These are phyloP conservation scores for Parotocinclus haroldoi DNA, from an alignment of 2,797 vertebrate genomes.

Conservation along the genomic window DNA sequence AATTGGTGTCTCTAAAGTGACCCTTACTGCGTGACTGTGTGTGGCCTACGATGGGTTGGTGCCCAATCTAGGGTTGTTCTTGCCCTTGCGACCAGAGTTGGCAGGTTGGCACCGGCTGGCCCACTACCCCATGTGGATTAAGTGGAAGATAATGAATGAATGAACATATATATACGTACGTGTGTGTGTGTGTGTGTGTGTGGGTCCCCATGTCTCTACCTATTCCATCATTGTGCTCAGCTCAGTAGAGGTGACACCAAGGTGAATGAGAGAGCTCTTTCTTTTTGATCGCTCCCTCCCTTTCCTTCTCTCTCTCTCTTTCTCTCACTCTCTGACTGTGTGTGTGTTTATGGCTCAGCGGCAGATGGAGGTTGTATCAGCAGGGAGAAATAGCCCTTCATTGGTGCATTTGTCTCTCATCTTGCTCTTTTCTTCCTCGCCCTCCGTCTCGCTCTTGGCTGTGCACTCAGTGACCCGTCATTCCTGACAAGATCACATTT, in stretches of 20 bases:
- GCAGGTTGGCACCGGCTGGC: conserved; percentile 44
- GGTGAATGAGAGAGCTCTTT: conserved; percentile 84
- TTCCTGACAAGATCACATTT: conserved; percentile 19
- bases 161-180: conserved; percentile 35
- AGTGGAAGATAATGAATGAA: conserved; percentile 31
- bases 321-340: conserved; percentile 26
- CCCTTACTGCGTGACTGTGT: no score
- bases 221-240: conserved; percentile 58
- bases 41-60: no score
- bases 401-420: conserved; percentile 49
- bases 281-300: conserved; percentile 33
- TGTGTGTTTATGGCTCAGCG: conserved; percentile 68
- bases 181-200: conserved; percentile 39
- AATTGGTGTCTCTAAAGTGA: no score
- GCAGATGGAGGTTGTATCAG: conserved; percentile 98
- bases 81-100: no score
- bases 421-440: conserved; percentile 30
- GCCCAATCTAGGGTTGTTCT: no score
- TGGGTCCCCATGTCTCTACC: conserved; percentile 52
- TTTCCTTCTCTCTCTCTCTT: conserved; percentile 17
- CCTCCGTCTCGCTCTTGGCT: neutral
- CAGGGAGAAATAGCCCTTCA: conserved; percentile 92
- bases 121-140: no score
- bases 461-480: conserved; percentile 14
- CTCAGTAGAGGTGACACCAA: conserved; percentile 89